Base-by-base conservation (phyloP, 2,888 invertebrate genomes). In the Macaria notata region DNA sequence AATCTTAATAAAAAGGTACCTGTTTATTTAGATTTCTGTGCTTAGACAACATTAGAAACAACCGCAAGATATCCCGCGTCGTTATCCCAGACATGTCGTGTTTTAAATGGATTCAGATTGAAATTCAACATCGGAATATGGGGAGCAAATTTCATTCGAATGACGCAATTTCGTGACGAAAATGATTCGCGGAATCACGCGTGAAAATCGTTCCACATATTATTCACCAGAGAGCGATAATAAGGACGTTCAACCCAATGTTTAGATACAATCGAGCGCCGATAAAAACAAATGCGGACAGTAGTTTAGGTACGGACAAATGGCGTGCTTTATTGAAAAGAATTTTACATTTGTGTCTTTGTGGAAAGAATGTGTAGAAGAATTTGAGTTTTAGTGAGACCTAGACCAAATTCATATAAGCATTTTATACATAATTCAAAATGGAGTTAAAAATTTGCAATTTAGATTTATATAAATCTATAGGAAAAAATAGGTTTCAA, bases 181-280 rank as follows among this genome's bases (percentile, higher is more conserved):
- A 76, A 77, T 78, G 73, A 72, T 73, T 75, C 71, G 70, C 70
- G 64, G 77, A 79, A 80, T 77, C 76, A 67, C 72, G 73, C 78
- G 80, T 81, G 75, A 83, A 84, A 83, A 79, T 81, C 79, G 88
- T 79, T 83, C 88, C 78, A 90, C 86, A 88, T 90, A 79, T 89
- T 88, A 88, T 88, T 78, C 88, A 81, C 75, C 73, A 83, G 78
- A 71, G 76, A 61, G 65, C 72, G 80, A 84, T 88, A 88, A 88
- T 86, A 83, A 84, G 89, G 83, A 50, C 81, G 63, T 81, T 84
- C 81, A 89, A 81, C 88, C 71, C 70, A 46, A 59, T 65, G 79
- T 72, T 79, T 81, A 79, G 82, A 81, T 76, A 79, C 81, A 78
- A 76, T 75, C 75, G 75, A 68, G 67, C 69, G 69, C 69, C 62